Conservation (phyloP, 1,140 invertebrate species). For the Drosophila pseudoananassae region DNA sequence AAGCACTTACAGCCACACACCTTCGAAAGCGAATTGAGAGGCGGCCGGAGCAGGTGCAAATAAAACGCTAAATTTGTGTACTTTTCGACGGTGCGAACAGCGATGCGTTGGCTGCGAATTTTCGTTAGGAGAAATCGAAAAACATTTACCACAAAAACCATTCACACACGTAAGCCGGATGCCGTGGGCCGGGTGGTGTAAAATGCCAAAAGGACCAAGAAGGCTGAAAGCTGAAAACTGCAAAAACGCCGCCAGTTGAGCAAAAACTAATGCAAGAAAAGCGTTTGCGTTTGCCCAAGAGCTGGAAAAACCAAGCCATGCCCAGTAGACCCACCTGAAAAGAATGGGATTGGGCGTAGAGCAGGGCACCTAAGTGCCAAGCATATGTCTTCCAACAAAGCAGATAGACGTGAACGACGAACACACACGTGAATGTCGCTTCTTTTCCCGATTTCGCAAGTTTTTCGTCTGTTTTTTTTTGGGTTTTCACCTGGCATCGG, state of each 20-base stretch:
- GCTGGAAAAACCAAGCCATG: conserved; percentile 29
- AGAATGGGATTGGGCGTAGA: conserved; percentile 5
- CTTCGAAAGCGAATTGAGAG: conserved; percentile 39
- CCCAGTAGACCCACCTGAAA: conserved; percentile 10
- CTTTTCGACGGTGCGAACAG: conserved; percentile 50
- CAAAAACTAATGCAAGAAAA: conserved; percentile 49
- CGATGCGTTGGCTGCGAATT: conserved; percentile 26
- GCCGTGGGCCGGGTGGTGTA: conserved; percentile 13
- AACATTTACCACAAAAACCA: conserved; percentile 73
- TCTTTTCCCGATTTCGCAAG: conserved; percentile 32
- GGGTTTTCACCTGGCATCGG: conserved; percentile 26
- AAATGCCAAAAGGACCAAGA: conserved; percentile 24
- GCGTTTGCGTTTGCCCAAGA: conserved; percentile 37
- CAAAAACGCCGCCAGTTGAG: conserved; percentile 37
- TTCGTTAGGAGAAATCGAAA: conserved; percentile 58
- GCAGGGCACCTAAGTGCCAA: conserved; percentile 66
- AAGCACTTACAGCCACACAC: conserved; percentile 42
- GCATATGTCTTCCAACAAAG: conserved; percentile 70
- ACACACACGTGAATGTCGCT: conserved; percentile 41
- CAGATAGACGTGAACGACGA: conserved; percentile 25
- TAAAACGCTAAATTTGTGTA: conserved; percentile 76
- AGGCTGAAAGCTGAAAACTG: conserved; percentile 12
- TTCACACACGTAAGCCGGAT: conserved; percentile 50
- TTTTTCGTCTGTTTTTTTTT: conserved; percentile 25
- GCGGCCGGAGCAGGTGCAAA: conserved; percentile 64